Evolutionary conservation across 2,113 vertebrate genomes (phyloP).

Genomic region (Clarias gariepinus): DNA sequence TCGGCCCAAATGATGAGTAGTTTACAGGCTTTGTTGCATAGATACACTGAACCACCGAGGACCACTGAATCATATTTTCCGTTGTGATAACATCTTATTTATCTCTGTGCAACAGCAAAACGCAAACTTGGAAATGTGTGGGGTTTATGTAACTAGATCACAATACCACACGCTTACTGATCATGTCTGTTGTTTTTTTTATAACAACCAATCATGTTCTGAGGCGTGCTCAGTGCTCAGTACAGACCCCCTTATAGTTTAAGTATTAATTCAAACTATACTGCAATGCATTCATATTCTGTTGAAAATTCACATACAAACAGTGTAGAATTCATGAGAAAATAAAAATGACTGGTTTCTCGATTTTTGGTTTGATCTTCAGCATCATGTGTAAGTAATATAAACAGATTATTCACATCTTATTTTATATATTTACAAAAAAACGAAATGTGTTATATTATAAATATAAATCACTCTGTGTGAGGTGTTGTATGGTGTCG

Average conservation of each 20-base stretch:
- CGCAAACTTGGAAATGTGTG: neutral
- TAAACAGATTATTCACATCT: neutral
- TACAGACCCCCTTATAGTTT: neutral
- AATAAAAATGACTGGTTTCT: neutral
- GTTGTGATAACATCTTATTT: neutral
- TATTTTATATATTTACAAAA: neutral
- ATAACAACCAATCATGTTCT: neutral
- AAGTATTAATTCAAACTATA: neutral
- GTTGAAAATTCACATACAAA: neutral
- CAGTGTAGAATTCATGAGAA: neutral
- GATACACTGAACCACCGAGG: neutral
- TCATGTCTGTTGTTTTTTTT: neutral
- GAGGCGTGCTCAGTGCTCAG: neutral
- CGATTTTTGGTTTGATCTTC: neutral
- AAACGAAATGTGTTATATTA: too few relatives aligned
- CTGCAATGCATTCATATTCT: neutral
- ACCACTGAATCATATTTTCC: neutral
- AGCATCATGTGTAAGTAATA: slow-evolving; percentile 5
- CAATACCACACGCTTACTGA: neutral
- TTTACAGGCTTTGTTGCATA: neutral
- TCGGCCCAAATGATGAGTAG: too few relatives aligned
- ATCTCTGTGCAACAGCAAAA: neutral
- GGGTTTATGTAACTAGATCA: neutral
- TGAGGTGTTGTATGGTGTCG: too few relatives aligned
- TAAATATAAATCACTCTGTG: too few relatives aligned